A percentile compares a stretch with the other conserved stretches of the same genome.
Conservation (phyloP, 2,113 vertebrate genomes). For the Caloenas nicobarica region DNA sequence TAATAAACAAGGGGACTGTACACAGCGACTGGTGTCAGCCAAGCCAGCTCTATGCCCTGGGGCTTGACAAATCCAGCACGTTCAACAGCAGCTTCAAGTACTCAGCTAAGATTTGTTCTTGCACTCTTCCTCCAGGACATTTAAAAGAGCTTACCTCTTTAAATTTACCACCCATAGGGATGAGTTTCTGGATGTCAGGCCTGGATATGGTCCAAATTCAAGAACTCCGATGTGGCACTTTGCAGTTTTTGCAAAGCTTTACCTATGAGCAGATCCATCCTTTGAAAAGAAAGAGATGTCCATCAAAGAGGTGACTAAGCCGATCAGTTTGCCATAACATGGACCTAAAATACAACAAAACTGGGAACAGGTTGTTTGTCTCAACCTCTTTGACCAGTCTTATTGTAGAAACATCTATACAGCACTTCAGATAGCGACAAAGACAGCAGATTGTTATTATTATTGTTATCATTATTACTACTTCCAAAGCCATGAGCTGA, state of each 20-base stretch:
- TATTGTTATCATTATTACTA: background rate
- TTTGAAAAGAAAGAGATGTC: background rate
- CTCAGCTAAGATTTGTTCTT: background rate
- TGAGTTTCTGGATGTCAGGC: conserved; percentile 2
- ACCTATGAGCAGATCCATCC: background rate
- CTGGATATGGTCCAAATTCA: background rate
- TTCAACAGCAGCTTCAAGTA: background rate
- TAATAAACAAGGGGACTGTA: background rate
- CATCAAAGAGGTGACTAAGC: background rate
- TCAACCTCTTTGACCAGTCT: background rate
- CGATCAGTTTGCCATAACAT: background rate
- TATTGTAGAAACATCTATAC: background rate
- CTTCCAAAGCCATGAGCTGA: background rate
- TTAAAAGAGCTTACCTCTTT: conserved; percentile 45
- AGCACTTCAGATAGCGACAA: background rate
- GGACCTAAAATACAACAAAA: background rate
- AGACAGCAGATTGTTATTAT: background rate
- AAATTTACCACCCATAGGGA: conserved; percentile 25
- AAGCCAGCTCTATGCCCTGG: background rate
- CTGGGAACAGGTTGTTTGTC: background rate
- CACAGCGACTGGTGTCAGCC: background rate
- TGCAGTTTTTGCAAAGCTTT: conserved; percentile 3
- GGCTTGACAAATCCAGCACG: background rate
- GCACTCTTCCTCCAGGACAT: background rate
- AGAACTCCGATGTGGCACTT: background rate